These are phyloP conservation scores for Caenorhabditis angaria DNA, from an alignment of 2,888 invertebrate species.

Conservation along the genomic window DNA sequence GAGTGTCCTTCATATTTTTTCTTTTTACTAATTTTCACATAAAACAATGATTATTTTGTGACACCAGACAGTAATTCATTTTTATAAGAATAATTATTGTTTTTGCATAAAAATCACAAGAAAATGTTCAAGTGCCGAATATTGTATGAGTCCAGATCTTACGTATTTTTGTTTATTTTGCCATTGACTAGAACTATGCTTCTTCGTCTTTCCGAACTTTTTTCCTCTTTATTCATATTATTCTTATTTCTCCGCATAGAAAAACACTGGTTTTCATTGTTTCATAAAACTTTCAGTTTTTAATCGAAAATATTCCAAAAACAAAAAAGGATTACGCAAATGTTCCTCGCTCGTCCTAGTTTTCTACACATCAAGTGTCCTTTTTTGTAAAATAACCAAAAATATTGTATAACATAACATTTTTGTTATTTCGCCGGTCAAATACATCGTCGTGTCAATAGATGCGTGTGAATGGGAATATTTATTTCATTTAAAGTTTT, in stretches of 20 bases:
- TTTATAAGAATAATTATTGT: too few species aligned
- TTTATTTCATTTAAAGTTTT: background rate
- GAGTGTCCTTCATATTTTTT: background rate
- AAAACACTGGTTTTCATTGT: background rate
- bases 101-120: background rate
- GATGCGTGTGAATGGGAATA: background rate
- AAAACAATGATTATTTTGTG: too few species aligned
- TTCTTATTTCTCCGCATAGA: background rate
- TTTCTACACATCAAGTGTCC: slow-evolving; percentile 4
- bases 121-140: background rate
- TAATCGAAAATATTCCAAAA: slow-evolving; percentile 3
- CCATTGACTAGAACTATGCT: slow-evolving; percentile 19
- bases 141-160: background rate
- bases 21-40: background rate
- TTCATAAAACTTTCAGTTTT: background rate
- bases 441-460: slow-evolving; percentile 1
- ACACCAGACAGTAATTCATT: too few species aligned
- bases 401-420: background rate
- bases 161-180: slow-evolving; percentile 37
- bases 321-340: slow-evolving; percentile 5
- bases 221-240: background rate
- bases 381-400: background rate
- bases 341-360: slow-evolving; percentile 1
- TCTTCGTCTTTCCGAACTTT: background rate
- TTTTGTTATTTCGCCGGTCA: background rate